Conservation (phyloP, 2,888 invertebrate genomes). For the Ormyrus pomaceus region DNA sequence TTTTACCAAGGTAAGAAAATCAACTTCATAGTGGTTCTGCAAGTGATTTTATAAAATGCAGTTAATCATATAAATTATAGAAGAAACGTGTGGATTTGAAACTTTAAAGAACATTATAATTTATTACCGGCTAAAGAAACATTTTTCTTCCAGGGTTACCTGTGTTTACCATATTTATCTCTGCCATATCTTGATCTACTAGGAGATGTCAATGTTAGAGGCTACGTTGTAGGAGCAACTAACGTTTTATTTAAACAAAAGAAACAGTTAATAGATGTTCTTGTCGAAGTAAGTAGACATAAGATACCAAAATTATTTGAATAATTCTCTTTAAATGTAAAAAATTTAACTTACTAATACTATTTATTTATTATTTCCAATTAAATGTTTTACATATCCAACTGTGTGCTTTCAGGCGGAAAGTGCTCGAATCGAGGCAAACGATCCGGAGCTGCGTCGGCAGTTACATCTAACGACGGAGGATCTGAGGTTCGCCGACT, state of each 20-base stretch:
- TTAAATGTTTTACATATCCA: no score
- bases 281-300: conserved; percentile 83
- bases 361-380: no score
- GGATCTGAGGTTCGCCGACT: conserved; percentile 96
- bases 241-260: conserved; percentile 99
- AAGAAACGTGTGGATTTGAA: background rate
- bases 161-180: conserved; percentile 97
- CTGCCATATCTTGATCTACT: conserved; percentile 95
- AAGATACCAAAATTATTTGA: background rate
- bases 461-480: conserved; percentile 94
- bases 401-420: conserved; percentile 78
- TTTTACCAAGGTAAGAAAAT: conserved; percentile 83
- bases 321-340: background rate
- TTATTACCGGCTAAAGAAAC: background rate
- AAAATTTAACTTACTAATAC: background rate
- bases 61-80: background rate
- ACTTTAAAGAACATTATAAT: background rate
- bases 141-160: conserved; percentile 82
- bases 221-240: conserved; percentile 96
- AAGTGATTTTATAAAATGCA: background rate
- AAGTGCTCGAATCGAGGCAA: conserved; percentile 88
- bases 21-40: background rate
- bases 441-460: conserved; percentile 87
- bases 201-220: conserved; percentile 89
- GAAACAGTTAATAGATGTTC: conserved; percentile 92